Evolutionary conservation across 2,888 invertebrate genomes (phyloP).

Genomic region (Hoplodrina blanda): DNA sequence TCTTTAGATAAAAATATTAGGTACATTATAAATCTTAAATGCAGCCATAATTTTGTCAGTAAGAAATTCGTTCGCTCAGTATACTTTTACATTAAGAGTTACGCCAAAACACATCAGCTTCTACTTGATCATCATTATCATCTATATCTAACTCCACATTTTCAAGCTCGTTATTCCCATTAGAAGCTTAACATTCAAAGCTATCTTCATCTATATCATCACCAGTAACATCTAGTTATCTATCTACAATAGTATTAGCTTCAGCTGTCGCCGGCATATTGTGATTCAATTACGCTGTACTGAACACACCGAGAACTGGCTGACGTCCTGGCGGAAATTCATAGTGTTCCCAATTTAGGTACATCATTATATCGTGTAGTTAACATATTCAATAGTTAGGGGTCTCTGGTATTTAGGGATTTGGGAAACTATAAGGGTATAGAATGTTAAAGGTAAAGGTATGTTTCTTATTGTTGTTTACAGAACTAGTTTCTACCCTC

Average conservation of each 20-base stretch:
- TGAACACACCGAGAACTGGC: slow-evolving; percentile 61
- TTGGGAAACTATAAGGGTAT: background rate
- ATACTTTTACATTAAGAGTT: background rate
- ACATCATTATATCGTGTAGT: slow-evolving; percentile 30
- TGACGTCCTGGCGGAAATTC: slow-evolving; percentile 60
- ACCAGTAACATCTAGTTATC: slow-evolving; percentile 51
- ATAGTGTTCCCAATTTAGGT: slow-evolving; percentile 34
- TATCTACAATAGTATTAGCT: slow-evolving; percentile 59
- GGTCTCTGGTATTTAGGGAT: background rate
- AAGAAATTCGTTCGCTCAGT: too few species aligned
- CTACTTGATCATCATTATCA: background rate
- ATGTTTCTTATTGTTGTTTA: background rate
- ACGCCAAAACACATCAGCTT: background rate
- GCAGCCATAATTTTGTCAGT: too few species aligned
- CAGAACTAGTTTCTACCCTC: too few species aligned
- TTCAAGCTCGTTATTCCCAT: background rate
- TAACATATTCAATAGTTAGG: slow-evolving; percentile 14
- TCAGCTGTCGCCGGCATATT: slow-evolving; percentile 70
- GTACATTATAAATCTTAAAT: too few species aligned
- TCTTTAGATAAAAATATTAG: too few species aligned
- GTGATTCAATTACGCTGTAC: slow-evolving; percentile 75
- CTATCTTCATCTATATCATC: slow-evolving; percentile 35
- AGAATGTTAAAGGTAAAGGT: too few species aligned
- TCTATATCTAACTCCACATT: background rate
- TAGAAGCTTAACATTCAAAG: slow-evolving; percentile 6